These are phyloP conservation scores for Galagoides demidoff DNA, from an alignment of 2,797 vertebrate genomes.

Conservation along the genomic window DNA sequence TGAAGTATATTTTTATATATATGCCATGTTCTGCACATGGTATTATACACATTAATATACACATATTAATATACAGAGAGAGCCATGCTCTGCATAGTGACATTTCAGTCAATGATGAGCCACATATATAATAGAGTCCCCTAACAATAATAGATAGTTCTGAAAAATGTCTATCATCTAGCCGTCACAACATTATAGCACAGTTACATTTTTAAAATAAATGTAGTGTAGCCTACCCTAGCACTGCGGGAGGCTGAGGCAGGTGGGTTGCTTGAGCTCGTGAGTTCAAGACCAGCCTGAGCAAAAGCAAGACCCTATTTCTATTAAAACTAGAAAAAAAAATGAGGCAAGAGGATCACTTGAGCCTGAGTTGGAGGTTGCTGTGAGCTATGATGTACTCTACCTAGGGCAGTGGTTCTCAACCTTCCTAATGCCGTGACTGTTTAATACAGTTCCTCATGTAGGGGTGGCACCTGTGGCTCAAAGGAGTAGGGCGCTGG, in stretches of 20 bases:
- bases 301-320: too few species aligned
- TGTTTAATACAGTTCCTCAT: too few species aligned
- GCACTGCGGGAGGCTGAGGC: too few species aligned
- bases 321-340: too few species aligned
- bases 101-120: background rate
- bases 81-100: background rate
- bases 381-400: background rate
- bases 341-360: background rate
- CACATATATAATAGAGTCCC: background rate
- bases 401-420: background rate
- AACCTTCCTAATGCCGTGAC: too few species aligned
- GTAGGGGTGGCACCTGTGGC: too few species aligned
- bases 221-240: background rate
- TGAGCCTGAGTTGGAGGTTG: background rate
- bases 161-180: background rate
- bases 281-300: too few species aligned
- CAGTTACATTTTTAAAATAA: background rate
- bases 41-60: background rate
- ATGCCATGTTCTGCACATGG: too few species aligned
- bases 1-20: background rate
- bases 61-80: background rate
- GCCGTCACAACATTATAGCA: background rate
- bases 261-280: too few species aligned
- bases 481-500: too few species aligned
- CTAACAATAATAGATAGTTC: background rate